Evolutionary conservation across 2,888 invertebrate genomes (phyloP).

Genomic region (Poecilus cupreus): DNA sequence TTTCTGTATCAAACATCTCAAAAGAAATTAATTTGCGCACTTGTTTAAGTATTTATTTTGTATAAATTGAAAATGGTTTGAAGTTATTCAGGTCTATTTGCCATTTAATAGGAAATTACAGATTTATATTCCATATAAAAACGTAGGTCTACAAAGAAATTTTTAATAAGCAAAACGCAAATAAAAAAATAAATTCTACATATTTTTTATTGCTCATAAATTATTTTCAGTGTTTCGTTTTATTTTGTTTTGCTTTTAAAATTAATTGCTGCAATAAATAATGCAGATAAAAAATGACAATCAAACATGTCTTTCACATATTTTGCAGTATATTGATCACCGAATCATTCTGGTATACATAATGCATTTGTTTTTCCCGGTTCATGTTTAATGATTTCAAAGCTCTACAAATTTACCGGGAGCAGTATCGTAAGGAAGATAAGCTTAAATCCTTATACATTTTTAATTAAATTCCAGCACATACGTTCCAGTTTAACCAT

Average conservation of each 20-base stretch:
- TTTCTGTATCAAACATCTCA: no score
- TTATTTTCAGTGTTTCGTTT: background rate
- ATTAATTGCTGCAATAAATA: background rate
- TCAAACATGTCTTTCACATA: background rate
- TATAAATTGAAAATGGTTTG: no score
- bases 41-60: no score
- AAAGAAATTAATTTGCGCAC: no score
- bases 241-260: background rate
- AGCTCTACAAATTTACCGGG: background rate
- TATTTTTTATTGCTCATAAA: no score
- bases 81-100: no score
- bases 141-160: no score
- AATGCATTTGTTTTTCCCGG: slow-evolving; percentile 4
- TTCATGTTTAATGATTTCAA: background rate
- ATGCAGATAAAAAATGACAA: background rate
- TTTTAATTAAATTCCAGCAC: slow-evolving; percentile 31
- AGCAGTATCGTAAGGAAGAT: background rate
- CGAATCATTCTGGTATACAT: background rate
- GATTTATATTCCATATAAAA: no score
- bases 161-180: no score
- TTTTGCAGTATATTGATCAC: background rate
- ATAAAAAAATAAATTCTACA: no score
- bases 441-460: slow-evolving; percentile 20
- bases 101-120: no score
- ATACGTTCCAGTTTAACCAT: slow-evolving; percentile 15